phyloP scores from a whole-genome alignment of 2,888 invertebrate genomes.

The Nephrocerus scutellatus region DNA sequence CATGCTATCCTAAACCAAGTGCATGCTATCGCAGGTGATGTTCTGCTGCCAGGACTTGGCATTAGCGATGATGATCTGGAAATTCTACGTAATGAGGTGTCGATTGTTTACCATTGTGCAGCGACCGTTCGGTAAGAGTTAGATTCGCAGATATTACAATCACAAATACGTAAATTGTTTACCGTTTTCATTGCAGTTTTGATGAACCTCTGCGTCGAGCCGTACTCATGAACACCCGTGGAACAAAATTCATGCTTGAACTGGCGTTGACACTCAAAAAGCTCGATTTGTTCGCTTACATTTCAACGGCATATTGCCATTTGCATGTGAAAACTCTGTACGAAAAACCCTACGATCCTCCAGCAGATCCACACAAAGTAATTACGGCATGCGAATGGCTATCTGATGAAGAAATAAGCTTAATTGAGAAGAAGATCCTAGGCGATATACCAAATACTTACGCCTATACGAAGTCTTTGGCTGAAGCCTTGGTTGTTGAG shows the following conservation, averaged over 20 bases:
- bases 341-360: slow-evolving; percentile 81
- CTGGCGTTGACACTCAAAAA: slow-evolving; percentile 71
- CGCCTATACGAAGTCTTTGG: slow-evolving; percentile 84
- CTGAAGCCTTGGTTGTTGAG: slow-evolving; percentile 76
- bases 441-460: slow-evolving; percentile 84
- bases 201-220: slow-evolving; percentile 87
- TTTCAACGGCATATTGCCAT: slow-evolving; percentile 90
- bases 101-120: slow-evolving; percentile 81
- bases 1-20: slow-evolving; percentile 60
- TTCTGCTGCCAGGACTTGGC: slow-evolving; percentile 60
- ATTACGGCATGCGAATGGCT: slow-evolving; percentile 75
- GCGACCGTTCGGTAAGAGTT: slow-evolving; percentile 55
- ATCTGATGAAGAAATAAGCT: slow-evolving; percentile 61
- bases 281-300: slow-evolving; percentile 60
- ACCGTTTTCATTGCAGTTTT: slow-evolving; percentile 51
- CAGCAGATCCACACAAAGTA: slow-evolving; percentile 66
- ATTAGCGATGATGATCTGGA: slow-evolving; percentile 60
- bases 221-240: slow-evolving; percentile 84
- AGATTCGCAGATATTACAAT: not conserved
- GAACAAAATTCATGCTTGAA: slow-evolving; percentile 79
- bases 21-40: slow-evolving; percentile 67
- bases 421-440: slow-evolving; percentile 60
- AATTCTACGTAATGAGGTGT: slow-evolving; percentile 59
- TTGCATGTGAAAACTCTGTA: slow-evolving; percentile 71
- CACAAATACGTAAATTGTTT: not conserved